Evolutionary conservation across 2,888 invertebrate genomes (phyloP).

Genomic region (Orgyia antiqua): DNA sequence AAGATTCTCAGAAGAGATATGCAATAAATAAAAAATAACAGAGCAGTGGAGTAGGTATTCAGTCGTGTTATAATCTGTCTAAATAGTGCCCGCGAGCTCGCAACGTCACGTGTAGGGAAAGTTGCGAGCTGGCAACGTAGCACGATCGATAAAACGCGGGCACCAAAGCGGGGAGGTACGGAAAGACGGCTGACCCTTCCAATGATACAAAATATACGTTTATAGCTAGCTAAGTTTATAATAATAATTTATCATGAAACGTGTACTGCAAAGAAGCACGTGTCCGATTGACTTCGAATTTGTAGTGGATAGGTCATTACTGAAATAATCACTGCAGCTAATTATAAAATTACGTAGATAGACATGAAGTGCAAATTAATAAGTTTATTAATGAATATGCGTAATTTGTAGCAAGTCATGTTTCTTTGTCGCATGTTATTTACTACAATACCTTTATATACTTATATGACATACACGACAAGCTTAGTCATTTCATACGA

Average conservation of each 20-base stretch:
- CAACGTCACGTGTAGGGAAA: slow-evolving; percentile 57
- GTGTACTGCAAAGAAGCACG: slow-evolving; percentile 17
- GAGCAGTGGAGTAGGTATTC: too few relatives aligned
- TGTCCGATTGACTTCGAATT: slow-evolving; percentile 25
- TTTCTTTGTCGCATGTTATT: too few relatives aligned
- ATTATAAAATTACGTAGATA: too few relatives aligned
- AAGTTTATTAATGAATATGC: too few relatives aligned
- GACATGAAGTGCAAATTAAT: too few relatives aligned
- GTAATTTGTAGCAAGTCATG: too few relatives aligned
- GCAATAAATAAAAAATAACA: slow-evolving; percentile 54
- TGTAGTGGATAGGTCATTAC: slow-evolving; percentile 24
- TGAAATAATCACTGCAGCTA: too few relatives aligned
- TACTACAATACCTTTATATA: too few relatives aligned
- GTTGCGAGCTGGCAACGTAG: slow-evolving; percentile 53
- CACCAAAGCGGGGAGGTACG: slow-evolving; percentile 21
- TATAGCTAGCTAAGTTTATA: too few relatives aligned
- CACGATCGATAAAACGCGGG: slow-evolving; percentile 42
- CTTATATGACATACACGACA: too few relatives aligned
- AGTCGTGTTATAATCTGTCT: slow-evolving; percentile 35
- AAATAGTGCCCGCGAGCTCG: slow-evolving; percentile 49
- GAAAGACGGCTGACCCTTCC: slow-evolving; percentile 45
- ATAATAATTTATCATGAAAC: too few relatives aligned
- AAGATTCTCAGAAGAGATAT: slow-evolving; percentile 18
- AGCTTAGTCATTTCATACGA: too few relatives aligned
- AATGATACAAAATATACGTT: slow-evolving; percentile 25